phyloP scores from a whole-genome alignment of 1,140 invertebrate species.

The Caerostris extrusa region DNA sequence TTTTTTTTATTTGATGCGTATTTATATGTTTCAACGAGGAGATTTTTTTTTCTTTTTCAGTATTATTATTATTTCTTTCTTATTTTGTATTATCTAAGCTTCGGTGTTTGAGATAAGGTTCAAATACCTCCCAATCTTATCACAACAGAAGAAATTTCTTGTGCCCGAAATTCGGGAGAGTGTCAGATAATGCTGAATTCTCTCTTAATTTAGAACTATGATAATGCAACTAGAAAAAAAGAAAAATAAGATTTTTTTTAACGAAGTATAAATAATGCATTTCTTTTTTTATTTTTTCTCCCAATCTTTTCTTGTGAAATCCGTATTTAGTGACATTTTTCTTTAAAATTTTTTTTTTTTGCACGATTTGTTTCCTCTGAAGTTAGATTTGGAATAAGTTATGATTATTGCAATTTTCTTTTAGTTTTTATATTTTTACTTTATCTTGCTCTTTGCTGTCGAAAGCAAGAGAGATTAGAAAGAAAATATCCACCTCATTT shows the following conservation, averaged over 20 bases:
- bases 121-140: constrained; percentile 59
- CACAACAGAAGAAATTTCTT: constrained; percentile 72
- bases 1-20: constrained; percentile 58
- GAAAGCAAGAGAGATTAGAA: background rate
- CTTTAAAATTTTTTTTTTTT: background rate
- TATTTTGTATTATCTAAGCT: constrained; percentile 50
- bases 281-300: constrained; percentile 16
- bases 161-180: constrained; percentile 55
- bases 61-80: background rate
- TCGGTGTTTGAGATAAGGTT: constrained; percentile 69
- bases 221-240: constrained; percentile 61
- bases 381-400: constrained; percentile 51
- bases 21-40: constrained; percentile 68
- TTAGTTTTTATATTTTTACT: background rate
- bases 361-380: background rate
- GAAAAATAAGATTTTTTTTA: constrained; percentile 40
- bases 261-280: background rate
- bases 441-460: background rate
- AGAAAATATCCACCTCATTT: background rate
- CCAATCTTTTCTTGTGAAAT: background rate
- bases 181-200: constrained; percentile 73
- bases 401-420: constrained; percentile 41
- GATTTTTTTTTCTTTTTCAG: background rate
- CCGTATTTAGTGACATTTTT: constrained; percentile 8
- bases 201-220: constrained; percentile 74